Evolutionary conservation across 2,888 invertebrate genomes (phyloP).

Genomic region (Euplexia lucipara): DNA sequence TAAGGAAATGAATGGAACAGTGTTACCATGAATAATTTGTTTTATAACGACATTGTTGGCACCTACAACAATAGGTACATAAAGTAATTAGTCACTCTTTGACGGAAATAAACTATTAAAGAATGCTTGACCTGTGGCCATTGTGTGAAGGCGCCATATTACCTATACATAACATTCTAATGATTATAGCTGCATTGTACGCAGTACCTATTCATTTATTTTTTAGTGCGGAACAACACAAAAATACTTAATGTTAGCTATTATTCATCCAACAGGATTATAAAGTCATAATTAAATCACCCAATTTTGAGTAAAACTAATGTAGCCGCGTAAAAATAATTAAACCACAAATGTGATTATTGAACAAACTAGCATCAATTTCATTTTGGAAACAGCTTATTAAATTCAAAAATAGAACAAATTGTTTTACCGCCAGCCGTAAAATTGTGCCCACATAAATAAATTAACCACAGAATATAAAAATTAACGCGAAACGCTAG

Average conservation of each 20-base stretch:
- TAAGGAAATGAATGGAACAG: conserved; percentile 25
- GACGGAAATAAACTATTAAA: conserved; percentile 39
- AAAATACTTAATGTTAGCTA: neutral
- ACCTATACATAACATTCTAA: too few relatives aligned
- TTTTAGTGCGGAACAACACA: too few relatives aligned
- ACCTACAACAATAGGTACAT: conserved; percentile 45
- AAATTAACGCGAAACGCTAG: conserved; percentile 66
- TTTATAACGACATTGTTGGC: conserved; percentile 40
- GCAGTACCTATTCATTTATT: neutral
- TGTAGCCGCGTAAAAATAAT: neutral
- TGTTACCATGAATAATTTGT: conserved; percentile 35
- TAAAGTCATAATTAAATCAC: neutral
- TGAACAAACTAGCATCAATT: conserved; percentile 26
- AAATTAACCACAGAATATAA: conserved; percentile 66
- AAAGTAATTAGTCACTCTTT: conserved; percentile 52
- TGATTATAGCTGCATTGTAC: conserved; percentile 15
- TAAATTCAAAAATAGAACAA: conserved; percentile 57
- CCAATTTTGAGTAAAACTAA: neutral
- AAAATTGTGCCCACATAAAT: conserved; percentile 67
- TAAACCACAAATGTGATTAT: neutral
- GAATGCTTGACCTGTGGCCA: conserved; percentile 36
- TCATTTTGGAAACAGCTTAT: conserved; percentile 31
- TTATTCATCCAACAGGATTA: neutral
- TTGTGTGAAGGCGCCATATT: conserved; percentile 32
- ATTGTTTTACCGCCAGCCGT: conserved; percentile 55